phyloP scores from a whole-genome alignment of 2,888 invertebrate genomes.

The Eutolmus rufibarbis region DNA sequence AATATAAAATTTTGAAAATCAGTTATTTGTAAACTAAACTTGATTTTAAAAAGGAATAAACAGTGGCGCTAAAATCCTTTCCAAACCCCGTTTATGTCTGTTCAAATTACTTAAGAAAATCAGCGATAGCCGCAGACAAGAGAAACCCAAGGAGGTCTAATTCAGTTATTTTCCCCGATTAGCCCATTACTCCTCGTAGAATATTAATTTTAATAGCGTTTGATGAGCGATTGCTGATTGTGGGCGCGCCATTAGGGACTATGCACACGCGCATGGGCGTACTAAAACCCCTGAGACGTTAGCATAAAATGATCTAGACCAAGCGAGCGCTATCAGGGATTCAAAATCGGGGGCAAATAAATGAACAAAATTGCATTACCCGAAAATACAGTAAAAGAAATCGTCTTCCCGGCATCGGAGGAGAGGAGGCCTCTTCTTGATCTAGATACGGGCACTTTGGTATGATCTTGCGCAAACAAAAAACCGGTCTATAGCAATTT shows the following conservation, averaged over 20 bases:
- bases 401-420: conserved; percentile 16
- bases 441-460: conserved; percentile 43
- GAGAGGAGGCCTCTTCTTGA: conserved; percentile 43
- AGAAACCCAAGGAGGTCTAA: neutral
- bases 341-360: conserved; percentile 22
- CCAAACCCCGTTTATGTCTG: neutral
- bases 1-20: neutral
- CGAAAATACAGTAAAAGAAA: conserved; percentile 38
- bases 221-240: neutral
- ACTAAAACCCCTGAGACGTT: neutral
- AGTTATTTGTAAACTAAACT: neutral
- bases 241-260: neutral
- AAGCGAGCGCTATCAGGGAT: neutral
- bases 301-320: neutral
- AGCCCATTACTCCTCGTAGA: neutral
- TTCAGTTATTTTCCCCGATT: neutral
- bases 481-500: conserved; percentile 38
- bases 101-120: neutral
- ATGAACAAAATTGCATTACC: conserved; percentile 30
- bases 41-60: neutral
- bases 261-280: neutral
- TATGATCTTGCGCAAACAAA: conserved; percentile 39
- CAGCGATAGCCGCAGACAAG: neutral
- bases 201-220: neutral
- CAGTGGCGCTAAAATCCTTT: neutral